Conservation (phyloP, 1,140 invertebrate genomes). For the Radopholus similis region DNA sequence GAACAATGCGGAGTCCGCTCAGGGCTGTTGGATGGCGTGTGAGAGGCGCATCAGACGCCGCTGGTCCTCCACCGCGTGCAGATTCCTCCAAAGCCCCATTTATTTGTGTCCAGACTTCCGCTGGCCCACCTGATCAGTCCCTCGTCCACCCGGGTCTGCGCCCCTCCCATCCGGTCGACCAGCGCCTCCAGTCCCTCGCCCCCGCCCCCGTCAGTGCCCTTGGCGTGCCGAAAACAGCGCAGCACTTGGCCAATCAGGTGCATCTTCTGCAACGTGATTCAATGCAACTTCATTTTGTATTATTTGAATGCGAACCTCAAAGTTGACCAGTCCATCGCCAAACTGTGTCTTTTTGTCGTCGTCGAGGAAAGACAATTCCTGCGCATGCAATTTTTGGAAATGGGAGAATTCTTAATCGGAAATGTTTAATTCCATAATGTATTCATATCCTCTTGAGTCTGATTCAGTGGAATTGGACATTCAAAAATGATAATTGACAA, state of each 20-base stretch:
- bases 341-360: slow-evolving; percentile 82
- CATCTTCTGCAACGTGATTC: slow-evolving; percentile 70
- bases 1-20: too few relatives aligned
- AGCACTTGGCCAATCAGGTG: slow-evolving; percentile 81
- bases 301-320: slow-evolving; percentile 62
- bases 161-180: neutral
- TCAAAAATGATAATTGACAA: neutral
- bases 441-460: neutral
- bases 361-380: slow-evolving; percentile 80
- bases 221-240: slow-evolving; percentile 73
- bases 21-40: slow-evolving; percentile 62
- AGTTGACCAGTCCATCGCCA: slow-evolving; percentile 73
- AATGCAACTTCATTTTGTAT: neutral
- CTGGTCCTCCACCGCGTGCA: slow-evolving; percentile 76
- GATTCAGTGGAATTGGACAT: neutral
- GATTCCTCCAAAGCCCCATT: slow-evolving; percentile 61
- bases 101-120: slow-evolving; percentile 19
- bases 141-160: slow-evolving; percentile 17
- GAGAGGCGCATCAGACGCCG: slow-evolving; percentile 72
- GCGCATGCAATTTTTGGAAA: neutral
- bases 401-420: too few relatives aligned
- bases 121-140: slow-evolving; percentile 5
- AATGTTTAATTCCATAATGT: too few relatives aligned
- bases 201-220: slow-evolving; percentile 63
- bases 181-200: neutral